Evolutionary conservation across 2,888 invertebrate species (phyloP).

Genomic region (Drosophila stalkeri): DNA sequence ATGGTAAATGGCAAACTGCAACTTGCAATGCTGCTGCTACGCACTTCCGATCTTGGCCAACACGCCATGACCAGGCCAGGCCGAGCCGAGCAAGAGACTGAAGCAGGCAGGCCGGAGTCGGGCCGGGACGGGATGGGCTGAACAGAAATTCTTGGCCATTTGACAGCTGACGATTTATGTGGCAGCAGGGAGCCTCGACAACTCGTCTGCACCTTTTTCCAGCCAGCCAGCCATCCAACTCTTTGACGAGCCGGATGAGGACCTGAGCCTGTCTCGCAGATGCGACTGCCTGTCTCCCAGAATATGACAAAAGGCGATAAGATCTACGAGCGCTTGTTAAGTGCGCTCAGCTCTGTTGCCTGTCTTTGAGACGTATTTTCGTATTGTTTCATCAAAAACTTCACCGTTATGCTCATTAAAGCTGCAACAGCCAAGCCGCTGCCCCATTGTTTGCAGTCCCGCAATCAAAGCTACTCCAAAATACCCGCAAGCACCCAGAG

Average conservation of each 20-base stretch:
- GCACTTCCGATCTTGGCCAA: constrained; percentile 76
- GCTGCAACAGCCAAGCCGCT: constrained; percentile 55
- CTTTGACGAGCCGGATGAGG: constrained; percentile 52
- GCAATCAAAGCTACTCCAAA: constrained; percentile 55
- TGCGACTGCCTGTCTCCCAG: constrained; percentile 66
- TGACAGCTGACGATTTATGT: constrained; percentile 82
- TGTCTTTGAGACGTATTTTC: constrained; percentile 43
- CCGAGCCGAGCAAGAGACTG: background rate
- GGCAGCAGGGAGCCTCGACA: constrained; percentile 45
- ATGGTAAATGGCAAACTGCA: constrained; percentile 20
- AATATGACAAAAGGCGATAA: constrained; percentile 78
- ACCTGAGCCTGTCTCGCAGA: constrained; percentile 34
- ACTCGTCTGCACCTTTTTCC: constrained; percentile 36
- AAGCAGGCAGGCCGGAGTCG: constrained; percentile 6
- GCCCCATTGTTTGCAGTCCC: constrained; percentile 55
- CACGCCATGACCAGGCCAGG: constrained; percentile 41
- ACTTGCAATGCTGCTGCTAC: constrained; percentile 47
- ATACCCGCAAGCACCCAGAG: constrained; percentile 19
- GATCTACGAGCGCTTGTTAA: constrained; percentile 75
- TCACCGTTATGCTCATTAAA: constrained; percentile 82
- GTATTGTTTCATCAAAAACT: constrained; percentile 79
- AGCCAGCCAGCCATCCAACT: background rate
- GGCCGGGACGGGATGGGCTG: constrained; percentile 15
- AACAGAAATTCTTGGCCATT: constrained; percentile 73
- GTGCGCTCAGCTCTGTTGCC: constrained; percentile 24